Conservation (phyloP, 2,888 invertebrate genomes). For the Crocallis elinguaria region DNA sequence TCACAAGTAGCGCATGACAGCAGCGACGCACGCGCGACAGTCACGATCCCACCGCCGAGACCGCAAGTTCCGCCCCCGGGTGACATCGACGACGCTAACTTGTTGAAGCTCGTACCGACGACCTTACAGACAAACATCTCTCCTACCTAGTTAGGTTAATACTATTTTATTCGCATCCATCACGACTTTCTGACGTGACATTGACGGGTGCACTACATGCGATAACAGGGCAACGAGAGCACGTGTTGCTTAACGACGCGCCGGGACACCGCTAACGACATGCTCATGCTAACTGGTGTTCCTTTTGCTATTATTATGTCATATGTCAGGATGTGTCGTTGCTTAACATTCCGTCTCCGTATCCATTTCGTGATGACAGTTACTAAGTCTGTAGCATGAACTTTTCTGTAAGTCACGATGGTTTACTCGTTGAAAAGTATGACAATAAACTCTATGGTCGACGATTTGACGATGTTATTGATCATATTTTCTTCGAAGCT, state of each 20-base stretch:
- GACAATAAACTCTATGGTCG: constrained; percentile 15
- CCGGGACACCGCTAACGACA: constrained; percentile 63
- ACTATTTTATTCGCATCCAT: constrained; percentile 63
- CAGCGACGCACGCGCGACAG: constrained; percentile 70
- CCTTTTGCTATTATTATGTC: constrained; percentile 30
- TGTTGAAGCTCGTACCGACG: constrained; percentile 30
- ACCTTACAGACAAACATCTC: constrained; percentile 35
- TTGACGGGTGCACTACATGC: constrained; percentile 56
- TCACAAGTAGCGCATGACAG: constrained; percentile 79
- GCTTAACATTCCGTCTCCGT: constrained; percentile 1
- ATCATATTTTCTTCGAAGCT: constrained; percentile 21
- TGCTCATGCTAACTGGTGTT: constrained; percentile 38
- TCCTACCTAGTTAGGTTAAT: constrained; percentile 64
- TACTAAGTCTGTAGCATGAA: background rate
- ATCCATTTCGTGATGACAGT: constrained; percentile 6
- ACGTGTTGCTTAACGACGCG: constrained; percentile 59
- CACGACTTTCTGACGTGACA: constrained; percentile 51
- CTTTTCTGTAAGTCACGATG: constrained; percentile 17
- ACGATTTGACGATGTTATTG: constrained; percentile 19
- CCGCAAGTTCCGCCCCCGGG: constrained; percentile 49
- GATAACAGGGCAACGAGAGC: constrained; percentile 54
- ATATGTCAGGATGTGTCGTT: constrained; percentile 19
- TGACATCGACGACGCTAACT: constrained; percentile 54
- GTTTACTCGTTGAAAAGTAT: constrained; percentile 12
- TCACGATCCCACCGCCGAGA: constrained; percentile 60